phyloP scores from a whole-genome alignment of 2,113 vertebrate species.

The Notothenia rossii region DNA sequence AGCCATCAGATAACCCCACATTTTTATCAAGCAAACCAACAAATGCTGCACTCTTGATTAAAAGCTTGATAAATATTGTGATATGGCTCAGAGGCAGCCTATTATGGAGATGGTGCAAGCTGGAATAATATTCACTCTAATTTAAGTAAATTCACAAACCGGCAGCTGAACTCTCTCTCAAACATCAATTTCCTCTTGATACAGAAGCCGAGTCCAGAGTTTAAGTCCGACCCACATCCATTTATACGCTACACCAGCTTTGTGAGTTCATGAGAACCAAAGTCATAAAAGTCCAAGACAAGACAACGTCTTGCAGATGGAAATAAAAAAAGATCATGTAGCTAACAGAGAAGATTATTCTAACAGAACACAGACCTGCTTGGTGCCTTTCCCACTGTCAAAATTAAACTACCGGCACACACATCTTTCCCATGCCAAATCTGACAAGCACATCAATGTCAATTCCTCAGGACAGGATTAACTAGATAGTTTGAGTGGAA shows the following conservation, averaged over 20 bases:
- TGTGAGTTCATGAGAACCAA: slow-evolving; percentile 35
- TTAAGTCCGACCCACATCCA: slow-evolving; percentile 38
- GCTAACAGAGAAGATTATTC: background rate
- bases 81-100: background rate
- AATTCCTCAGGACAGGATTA: background rate
- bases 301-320: slow-evolving; percentile 25
- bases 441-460: background rate
- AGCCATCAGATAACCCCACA: slow-evolving; percentile 13
- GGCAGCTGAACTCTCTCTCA: slow-evolving; percentile 30
- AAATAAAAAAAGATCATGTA: slow-evolving; percentile 26
- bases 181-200: slow-evolving; percentile 70
- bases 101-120: background rate
- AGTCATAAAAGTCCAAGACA: slow-evolving; percentile 44
- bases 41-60: background rate
- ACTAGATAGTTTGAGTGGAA: background rate
- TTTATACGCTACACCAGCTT: slow-evolving; percentile 22
- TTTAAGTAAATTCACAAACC: slow-evolving; percentile 18
- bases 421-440: background rate
- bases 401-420: background rate
- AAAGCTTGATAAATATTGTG: slow-evolving; percentile 25
- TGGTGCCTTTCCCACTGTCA: background rate
- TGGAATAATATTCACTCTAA: slow-evolving; percentile 18
- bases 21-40: background rate
- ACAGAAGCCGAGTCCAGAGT: slow-evolving; percentile 37
- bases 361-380: background rate